Percentiles rank a stretch among this genome's conserved stretches.
Evolutionary conservation across 92 coral and sea anemone species (phyloP).

Genomic region (Palythoa caribaeorum): DNA sequence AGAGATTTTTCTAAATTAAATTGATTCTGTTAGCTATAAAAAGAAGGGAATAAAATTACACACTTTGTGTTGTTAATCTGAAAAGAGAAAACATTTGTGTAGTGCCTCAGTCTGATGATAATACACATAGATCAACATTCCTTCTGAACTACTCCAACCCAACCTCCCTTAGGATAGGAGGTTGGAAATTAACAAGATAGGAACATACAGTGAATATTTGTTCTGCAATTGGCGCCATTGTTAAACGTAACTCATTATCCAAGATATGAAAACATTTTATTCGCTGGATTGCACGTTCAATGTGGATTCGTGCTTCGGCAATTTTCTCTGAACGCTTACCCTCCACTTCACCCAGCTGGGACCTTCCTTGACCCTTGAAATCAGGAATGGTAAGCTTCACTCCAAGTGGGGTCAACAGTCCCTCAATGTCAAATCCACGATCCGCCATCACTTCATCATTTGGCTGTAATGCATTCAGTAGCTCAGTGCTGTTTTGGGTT

Average conservation of each 20-base stretch:
- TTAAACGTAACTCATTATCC: constrained; percentile 43
- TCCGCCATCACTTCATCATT: constrained; percentile 44
- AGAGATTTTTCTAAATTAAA: no score
- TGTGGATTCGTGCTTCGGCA: constrained; percentile 60
- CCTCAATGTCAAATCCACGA: constrained; percentile 60
- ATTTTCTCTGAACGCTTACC: constrained; percentile 44
- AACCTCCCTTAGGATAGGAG: background rate
- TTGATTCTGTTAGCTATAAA: no score
- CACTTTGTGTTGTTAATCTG: no score
- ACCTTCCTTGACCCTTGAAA: constrained; percentile 59
- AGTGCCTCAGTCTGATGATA: no score
- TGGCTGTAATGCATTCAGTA: constrained; percentile 44
- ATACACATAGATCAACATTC: no score
- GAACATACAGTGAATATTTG: constrained; percentile 25
- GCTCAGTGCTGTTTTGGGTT: constrained; percentile 55
- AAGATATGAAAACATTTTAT: constrained; percentile 50
- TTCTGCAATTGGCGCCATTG: constrained; percentile 40
- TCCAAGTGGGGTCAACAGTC: constrained; percentile 40
- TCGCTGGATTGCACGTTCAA: constrained; percentile 12
- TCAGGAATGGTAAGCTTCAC: constrained; percentile 62
- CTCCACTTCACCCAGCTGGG: constrained; percentile 43
- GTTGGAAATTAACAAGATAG: constrained; percentile 10
- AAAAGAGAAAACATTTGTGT: no score
- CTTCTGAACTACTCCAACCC: background rate
- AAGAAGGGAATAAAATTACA: no score